Conservation (phyloP, 2,797 vertebrate species). For the Muscicapa striata region DNA sequence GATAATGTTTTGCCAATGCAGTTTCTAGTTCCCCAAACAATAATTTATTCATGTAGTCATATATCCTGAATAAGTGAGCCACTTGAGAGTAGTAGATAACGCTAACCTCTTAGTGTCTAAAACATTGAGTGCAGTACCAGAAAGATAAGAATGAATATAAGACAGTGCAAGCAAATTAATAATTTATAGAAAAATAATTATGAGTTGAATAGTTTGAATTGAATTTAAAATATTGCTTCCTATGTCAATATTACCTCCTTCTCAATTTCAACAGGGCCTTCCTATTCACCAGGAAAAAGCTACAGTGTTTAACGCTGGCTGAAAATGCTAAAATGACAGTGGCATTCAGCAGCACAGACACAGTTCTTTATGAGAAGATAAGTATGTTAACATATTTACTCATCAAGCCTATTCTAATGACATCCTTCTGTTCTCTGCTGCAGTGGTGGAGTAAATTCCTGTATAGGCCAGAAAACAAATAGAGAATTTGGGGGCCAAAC, state of each 20-base stretch:
- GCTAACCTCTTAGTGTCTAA: background rate
- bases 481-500: background rate
- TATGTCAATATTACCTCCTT: background rate
- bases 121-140: background rate
- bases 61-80: background rate
- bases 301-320: constrained; percentile 83
- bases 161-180: background rate
- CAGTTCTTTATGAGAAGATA: constrained; percentile 87
- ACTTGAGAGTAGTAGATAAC: background rate
- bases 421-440: background rate
- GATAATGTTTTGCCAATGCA: background rate
- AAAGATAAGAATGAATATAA: background rate
- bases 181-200: background rate
- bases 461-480: background rate
- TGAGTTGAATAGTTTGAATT: background rate
- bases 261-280: constrained; percentile 83
- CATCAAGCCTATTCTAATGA: background rate
- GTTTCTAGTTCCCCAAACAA: background rate
- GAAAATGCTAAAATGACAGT: constrained; percentile 83
- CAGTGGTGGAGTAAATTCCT: background rate
- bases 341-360: constrained; percentile 71
- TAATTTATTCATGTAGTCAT: background rate
- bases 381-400: constrained; percentile 57
- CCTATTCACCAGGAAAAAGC: constrained; percentile 84
- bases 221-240: background rate